These are phyloP conservation scores for Pangasianodon gigas DNA, from an alignment of 2,113 vertebrate genomes.

Conservation along the genomic window DNA sequence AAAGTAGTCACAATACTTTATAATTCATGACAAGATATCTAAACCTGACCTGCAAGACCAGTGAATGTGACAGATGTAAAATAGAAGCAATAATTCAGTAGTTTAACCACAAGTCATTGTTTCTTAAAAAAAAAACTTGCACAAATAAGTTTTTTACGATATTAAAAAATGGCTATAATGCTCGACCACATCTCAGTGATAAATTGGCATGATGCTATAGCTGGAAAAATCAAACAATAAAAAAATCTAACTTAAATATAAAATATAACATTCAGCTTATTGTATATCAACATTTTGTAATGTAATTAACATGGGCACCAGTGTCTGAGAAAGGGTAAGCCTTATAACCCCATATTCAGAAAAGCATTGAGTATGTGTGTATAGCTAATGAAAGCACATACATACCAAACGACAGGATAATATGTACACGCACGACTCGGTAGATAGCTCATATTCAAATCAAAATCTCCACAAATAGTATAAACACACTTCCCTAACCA, in stretches of 20 bases:
- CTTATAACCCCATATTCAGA: background rate
- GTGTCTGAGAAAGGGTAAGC: constrained; percentile 13
- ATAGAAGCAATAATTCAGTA: constrained; percentile 69
- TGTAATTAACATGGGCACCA: background rate
- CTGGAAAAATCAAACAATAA: constrained; percentile 21
- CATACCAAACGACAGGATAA: constrained; percentile 53
- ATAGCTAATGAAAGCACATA: constrained; percentile 2
- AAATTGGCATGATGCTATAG: constrained; percentile 61
- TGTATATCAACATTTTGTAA: background rate
- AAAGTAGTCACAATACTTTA: constrained; percentile 62
- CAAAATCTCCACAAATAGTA: background rate
- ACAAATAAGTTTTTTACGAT: constrained; percentile 31
- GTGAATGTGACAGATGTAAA: constrained; percentile 54
- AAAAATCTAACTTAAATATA: constrained; percentile 48
- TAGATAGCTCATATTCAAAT: constrained; percentile 18
- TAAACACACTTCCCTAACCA: background rate
- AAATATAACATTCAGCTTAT: constrained; percentile 7
- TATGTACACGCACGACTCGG: constrained; percentile 51
- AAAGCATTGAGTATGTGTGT: constrained; percentile 26
- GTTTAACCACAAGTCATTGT: constrained; percentile 65
- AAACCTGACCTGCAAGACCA: constrained; percentile 58
- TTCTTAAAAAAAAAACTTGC: constrained; percentile 48
- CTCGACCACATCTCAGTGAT: constrained; percentile 55
- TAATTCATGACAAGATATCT: constrained; percentile 56
- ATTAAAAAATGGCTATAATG: constrained; percentile 54